These are phyloP conservation scores for Daphoenositta chrysoptera DNA, from an alignment of 2,113 vertebrate species.

Conservation along the genomic window DNA sequence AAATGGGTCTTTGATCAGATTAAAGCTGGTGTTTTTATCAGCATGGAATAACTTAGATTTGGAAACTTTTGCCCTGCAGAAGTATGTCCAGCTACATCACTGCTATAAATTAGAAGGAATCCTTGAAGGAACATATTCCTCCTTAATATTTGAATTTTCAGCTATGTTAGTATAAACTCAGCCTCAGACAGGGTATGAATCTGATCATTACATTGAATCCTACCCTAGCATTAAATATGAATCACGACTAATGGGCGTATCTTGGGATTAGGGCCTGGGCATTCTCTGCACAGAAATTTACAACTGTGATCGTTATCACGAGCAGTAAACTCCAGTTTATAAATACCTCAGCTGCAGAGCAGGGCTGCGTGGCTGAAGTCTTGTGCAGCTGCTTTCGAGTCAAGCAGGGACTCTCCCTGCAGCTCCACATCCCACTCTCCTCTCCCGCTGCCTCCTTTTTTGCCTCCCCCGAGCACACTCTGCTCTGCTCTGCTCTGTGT, in stretches of 20 bases:
- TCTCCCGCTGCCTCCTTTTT: neutral
- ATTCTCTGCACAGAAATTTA: neutral
- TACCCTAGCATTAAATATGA: neutral
- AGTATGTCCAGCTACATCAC: neutral
- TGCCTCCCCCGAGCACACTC: accelerated
- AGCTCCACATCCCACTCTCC: neutral
- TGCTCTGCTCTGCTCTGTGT: too few relatives aligned
- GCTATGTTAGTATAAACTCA: neutral
- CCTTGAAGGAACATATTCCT: neutral
- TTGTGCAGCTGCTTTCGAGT: neutral
- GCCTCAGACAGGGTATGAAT: neutral
- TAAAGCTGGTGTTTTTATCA: neutral
- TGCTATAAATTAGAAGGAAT: neutral
- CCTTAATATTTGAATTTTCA: neutral
- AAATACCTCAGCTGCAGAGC: neutral
- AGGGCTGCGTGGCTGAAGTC: neutral
- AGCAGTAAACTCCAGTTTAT: neutral
- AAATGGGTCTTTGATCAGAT: neutral
- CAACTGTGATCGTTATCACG: neutral
- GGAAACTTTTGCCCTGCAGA: neutral
- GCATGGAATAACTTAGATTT: neutral
- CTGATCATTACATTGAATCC: neutral
- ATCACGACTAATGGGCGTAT: neutral
- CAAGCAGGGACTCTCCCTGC: neutral
- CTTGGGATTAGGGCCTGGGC: neutral